Evolutionary conservation across 2,888 invertebrate species (phyloP).

Genomic region (Pyrrhia umbra): DNA sequence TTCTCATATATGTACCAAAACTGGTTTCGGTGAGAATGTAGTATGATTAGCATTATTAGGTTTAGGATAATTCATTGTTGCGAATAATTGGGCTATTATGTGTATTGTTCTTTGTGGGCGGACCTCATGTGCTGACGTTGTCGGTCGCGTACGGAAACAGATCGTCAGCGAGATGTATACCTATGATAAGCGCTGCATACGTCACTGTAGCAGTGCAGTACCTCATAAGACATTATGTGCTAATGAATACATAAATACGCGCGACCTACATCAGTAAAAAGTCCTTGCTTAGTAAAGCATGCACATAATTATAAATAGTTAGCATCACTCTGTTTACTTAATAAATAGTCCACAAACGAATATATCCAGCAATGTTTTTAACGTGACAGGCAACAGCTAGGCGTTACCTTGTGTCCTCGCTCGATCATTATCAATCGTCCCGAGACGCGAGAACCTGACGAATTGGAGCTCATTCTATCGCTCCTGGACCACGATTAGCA

Average conservation of each 20-base stretch:
- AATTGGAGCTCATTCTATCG: conserved; percentile 58
- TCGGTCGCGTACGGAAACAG: neutral
- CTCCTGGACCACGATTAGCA: conserved; percentile 44
- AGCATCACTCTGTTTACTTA: neutral
- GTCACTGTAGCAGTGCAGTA: neutral
- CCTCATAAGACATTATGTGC: neutral
- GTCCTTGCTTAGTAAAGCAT: neutral
- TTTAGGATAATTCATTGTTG: conserved; percentile 58
- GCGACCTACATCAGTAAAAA: neutral
- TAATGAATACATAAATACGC: neutral
- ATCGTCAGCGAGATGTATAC: neutral
- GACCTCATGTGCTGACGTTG: neutral
- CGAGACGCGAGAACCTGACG: conserved; percentile 59
- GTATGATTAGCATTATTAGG: conserved; percentile 65
- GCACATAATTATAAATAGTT: neutral
- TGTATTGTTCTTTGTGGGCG: conserved; percentile 14
- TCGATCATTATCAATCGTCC: conserved; percentile 69
- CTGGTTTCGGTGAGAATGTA: conserved; percentile 76
- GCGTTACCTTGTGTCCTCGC: conserved; percentile 49
- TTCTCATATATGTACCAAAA: conserved; percentile 81
- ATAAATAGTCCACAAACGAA: conserved; percentile 15
- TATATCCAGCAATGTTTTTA: conserved; percentile 36
- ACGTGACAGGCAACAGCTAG: conserved; percentile 44
- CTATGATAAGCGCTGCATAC: neutral
- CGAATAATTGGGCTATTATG: conserved; percentile 46